Conservation (phyloP, 2,113 vertebrate species). For the Bufo gargarizans region DNA sequence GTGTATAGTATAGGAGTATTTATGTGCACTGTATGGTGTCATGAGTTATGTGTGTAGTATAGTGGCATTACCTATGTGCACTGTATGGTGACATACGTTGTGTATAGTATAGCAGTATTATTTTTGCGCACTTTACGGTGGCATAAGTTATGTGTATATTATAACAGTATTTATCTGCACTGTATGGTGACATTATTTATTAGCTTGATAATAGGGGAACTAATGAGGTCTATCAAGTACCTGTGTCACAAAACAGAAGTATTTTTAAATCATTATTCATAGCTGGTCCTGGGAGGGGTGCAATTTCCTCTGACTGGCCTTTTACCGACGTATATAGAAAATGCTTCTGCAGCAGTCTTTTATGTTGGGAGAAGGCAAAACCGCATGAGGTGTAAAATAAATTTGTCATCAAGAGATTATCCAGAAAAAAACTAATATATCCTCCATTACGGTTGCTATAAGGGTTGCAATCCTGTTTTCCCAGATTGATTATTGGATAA, state of each 20-base stretch:
- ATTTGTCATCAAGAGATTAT: slow-evolving; percentile 7
- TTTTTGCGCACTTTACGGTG: not conserved
- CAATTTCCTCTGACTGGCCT: slow-evolving; percentile 20
- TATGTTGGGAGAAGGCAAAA: not conserved
- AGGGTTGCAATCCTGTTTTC: no score
- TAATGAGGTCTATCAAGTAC: no score
- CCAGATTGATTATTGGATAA: no score
- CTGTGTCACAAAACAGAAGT: not conserved
- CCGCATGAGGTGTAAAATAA: not conserved
- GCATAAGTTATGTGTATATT: not conserved
- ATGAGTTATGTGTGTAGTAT: not conserved
- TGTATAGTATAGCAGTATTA: not conserved
- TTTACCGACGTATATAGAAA: not conserved
- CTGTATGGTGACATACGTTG: not conserved
- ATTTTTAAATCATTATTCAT: not conserved
- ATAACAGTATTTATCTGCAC: not conserved
- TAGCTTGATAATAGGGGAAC: not conserved
- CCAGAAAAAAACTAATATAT: not conserved
- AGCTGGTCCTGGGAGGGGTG: slow-evolving; percentile 1
- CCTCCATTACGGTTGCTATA: no score
- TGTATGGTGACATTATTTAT: not conserved
- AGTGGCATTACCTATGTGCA: not conserved
- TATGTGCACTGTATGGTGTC: not conserved
- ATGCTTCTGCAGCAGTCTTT: not conserved
- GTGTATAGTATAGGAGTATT: not conserved